These are phyloP conservation scores for Macroglossus sobrinus DNA, from an alignment of 2,113 vertebrate genomes.

Conservation along the genomic window DNA sequence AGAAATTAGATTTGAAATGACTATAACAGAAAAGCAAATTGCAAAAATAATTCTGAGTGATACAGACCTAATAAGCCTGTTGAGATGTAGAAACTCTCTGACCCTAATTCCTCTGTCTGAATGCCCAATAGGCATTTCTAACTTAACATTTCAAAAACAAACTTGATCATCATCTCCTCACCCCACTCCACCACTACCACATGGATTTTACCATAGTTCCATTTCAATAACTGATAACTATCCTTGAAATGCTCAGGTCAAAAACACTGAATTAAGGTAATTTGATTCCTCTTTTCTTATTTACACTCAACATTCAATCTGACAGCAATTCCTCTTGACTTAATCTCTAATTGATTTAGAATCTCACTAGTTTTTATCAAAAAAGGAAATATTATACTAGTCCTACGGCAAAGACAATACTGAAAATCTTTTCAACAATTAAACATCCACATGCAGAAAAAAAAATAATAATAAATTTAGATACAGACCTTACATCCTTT, in stretches of 20 bases:
- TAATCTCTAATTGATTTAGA: background rate
- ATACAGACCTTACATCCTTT: background rate
- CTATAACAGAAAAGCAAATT: background rate
- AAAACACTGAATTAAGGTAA: background rate
- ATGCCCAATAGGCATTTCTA: background rate
- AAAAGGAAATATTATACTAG: background rate
- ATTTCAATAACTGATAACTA: background rate
- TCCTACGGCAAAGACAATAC: background rate
- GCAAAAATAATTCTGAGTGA: background rate
- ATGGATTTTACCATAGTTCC: background rate
- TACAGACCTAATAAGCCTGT: background rate
- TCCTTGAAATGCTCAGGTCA: background rate
- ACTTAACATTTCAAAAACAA: background rate
- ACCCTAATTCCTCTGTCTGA: background rate
- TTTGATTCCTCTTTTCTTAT: background rate
- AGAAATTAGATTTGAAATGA: background rate
- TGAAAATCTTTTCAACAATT: background rate
- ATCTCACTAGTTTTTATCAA: background rate
- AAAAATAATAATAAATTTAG: background rate
- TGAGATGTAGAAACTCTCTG: background rate
- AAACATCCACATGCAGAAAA: background rate
- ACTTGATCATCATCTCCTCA: background rate
- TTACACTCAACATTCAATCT: background rate
- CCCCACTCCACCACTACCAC: fast-evolving
- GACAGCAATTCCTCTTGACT: background rate